phyloP scores from a whole-genome alignment of 2,113 vertebrate species.

The Podocnemis expansa region DNA sequence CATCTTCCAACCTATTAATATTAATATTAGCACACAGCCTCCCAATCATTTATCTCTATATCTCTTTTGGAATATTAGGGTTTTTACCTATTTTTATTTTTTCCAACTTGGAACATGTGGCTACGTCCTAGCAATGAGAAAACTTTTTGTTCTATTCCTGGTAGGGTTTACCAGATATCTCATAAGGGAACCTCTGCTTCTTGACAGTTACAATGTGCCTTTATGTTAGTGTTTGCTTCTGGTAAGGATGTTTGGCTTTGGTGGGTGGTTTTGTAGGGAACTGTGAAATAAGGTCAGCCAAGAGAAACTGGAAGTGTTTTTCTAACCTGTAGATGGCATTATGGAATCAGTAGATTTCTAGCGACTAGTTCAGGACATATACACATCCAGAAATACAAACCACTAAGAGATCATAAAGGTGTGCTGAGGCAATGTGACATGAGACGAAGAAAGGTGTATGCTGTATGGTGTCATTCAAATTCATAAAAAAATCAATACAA shows the following conservation, averaged over 20 bases:
- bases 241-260: background rate
- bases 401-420: slow-evolving; percentile 36
- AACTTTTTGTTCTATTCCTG: background rate
- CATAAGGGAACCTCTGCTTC: background rate
- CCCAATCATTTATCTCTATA: background rate
- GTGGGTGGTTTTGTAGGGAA: background rate
- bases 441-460: slow-evolving; percentile 5
- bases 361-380: slow-evolving; percentile 3
- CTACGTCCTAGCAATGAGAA: background rate
- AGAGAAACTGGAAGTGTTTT: slow-evolving; percentile 6
- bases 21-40: background rate
- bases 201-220: background rate
- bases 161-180: background rate
- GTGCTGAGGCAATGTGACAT: background rate
- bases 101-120: background rate
- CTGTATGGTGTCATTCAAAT: slow-evolving; percentile 8
- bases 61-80: background rate
- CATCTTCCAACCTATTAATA: background rate
- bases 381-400: slow-evolving; percentile 14
- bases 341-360: slow-evolving; percentile 36
- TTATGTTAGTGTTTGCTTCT: background rate
- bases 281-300: background rate
- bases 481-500: background rate
- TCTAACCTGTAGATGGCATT: slow-evolving; percentile 67
- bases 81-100: background rate